These are phyloP conservation scores for Amitus sp. DNA, from an alignment of 2,888 invertebrate species.

Conservation along the genomic window DNA sequence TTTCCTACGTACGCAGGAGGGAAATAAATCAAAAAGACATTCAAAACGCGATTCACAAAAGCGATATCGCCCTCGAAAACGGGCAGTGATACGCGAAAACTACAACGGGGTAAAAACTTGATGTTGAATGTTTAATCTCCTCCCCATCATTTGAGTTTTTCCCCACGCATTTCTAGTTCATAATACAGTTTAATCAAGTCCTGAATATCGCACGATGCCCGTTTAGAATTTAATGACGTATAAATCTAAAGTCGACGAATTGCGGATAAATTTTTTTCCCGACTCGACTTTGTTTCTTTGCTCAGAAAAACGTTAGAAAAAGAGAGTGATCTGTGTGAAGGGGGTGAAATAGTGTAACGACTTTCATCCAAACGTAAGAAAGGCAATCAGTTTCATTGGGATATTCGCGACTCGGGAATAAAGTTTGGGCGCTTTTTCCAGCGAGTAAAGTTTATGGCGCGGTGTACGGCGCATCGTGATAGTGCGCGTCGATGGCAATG, in stretches of 20 bases:
- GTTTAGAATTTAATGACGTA: no score
- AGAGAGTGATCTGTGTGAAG: conserved; percentile 6
- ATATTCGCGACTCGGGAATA: conserved; percentile 34
- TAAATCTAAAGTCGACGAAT: no score
- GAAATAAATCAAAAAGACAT: conserved; percentile 38
- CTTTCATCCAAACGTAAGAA: conserved; percentile 18
- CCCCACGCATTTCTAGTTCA: conserved; percentile 41
- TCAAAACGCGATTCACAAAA: conserved; percentile 40
- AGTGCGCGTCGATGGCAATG: conserved; percentile 45
- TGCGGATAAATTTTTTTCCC: no score
- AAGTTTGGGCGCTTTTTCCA: conserved; percentile 26
- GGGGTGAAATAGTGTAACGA: conserved; percentile 20
- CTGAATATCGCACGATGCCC: no score
- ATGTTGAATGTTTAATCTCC: conserved; percentile 52
- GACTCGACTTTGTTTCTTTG: conserved; percentile 22
- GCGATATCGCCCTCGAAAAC: conserved; percentile 31
- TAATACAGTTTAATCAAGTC: no score
- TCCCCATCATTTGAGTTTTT: no score
- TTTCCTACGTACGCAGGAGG: conserved; percentile 33
- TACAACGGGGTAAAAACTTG: conserved; percentile 48
- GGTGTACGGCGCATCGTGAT: conserved; percentile 45
- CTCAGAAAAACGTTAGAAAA: no score
- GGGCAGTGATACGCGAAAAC: conserved; percentile 35
- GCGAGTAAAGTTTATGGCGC: conserved; percentile 20
- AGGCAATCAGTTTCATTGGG: conserved; percentile 26